These are phyloP conservation scores for Hyla sarda DNA, from an alignment of 2,113 vertebrate genomes.

Conservation along the genomic window DNA sequence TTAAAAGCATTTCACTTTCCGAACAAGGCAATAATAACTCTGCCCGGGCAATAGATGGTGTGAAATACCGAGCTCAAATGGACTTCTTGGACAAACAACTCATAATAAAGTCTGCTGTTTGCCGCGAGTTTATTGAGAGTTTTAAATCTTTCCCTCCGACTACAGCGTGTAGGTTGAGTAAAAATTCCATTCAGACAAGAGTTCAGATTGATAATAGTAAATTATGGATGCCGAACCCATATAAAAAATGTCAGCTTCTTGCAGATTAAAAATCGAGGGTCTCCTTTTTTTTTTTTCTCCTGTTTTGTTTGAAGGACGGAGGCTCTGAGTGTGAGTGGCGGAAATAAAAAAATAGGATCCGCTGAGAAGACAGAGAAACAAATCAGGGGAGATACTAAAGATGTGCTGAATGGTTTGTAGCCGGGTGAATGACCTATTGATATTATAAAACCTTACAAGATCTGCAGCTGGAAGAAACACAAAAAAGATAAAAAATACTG, in stretches of 20 bases:
- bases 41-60: slow-evolving; percentile 53
- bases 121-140: slow-evolving; percentile 71
- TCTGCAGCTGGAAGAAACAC: neutral
- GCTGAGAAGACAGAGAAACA: neutral
- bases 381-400: neutral
- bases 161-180: slow-evolving; percentile 77
- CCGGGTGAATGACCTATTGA: neutral
- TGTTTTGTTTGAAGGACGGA: slow-evolving; percentile 16
- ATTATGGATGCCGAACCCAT: slow-evolving; percentile 81
- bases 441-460: neutral
- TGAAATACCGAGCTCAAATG: slow-evolving; percentile 68
- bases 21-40: slow-evolving; percentile 69
- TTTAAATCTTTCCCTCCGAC: slow-evolving; percentile 83
- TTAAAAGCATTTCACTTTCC: slow-evolving; percentile 39
- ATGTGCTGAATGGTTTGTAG: neutral
- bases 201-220: slow-evolving; percentile 82
- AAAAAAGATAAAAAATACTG: neutral
- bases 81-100: slow-evolving; percentile 82
- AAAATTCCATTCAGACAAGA: slow-evolving; percentile 83
- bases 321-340: neutral
- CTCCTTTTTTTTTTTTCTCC: neutral
- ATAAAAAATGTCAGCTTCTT: slow-evolving; percentile 65
- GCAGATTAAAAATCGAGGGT: slow-evolving; percentile 54
- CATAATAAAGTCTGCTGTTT: slow-evolving; percentile 80
- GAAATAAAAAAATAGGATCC: neutral